phyloP scores from a whole-genome alignment of 2,797 vertebrate species.

The Pangasius djambal region DNA sequence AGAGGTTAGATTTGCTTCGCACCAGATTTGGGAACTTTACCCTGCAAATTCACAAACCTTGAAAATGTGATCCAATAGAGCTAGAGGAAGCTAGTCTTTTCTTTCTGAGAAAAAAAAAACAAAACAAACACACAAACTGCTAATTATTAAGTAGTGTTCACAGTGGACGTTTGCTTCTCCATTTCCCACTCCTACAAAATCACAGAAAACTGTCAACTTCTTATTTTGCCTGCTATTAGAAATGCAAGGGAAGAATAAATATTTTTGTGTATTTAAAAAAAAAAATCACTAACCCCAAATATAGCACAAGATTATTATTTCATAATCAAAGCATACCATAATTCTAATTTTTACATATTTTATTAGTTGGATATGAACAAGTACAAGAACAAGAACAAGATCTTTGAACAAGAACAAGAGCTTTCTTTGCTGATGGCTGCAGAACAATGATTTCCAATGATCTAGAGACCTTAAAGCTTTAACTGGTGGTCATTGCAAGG shows the following conservation, averaged over 20 bases:
- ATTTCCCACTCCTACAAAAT: neutral
- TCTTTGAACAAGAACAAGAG: neutral
- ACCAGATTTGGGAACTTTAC: neutral
- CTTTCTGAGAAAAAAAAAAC: neutral
- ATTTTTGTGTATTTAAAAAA: neutral
- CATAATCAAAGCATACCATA: neutral
- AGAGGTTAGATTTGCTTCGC: neutral
- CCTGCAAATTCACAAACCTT: neutral
- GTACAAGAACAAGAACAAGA: neutral
- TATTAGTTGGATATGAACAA: neutral
- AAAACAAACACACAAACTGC: neutral
- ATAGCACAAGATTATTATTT: neutral
- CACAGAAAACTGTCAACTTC: neutral
- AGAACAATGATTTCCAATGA: neutral
- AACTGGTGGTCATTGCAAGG: neutral
- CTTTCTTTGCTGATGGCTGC: neutral
- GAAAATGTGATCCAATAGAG: neutral
- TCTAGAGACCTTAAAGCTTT: neutral
- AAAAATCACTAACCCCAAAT: neutral
- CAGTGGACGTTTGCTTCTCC: neutral
- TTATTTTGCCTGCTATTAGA: neutral
- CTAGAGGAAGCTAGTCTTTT: neutral
- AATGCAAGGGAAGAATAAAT: neutral
- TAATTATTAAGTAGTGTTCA: neutral
- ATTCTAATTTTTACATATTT: neutral